Evolutionary conservation across 2,797 vertebrate species (phyloP).

Genomic region (Argentina silus): DNA sequence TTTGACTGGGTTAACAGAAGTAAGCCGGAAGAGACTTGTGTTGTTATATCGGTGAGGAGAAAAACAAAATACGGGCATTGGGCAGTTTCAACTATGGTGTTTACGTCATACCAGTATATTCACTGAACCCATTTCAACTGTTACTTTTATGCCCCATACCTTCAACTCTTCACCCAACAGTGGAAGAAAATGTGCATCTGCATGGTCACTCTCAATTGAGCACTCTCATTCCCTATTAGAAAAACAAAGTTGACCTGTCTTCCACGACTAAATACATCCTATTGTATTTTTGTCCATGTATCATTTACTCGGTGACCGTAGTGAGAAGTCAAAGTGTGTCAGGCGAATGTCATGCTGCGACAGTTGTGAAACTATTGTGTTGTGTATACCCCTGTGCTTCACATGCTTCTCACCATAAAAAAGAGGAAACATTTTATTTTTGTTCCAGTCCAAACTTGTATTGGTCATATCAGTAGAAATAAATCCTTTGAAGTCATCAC

Average conservation of each 20-base stretch:
- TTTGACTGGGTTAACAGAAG: no score
- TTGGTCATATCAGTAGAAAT: background rate
- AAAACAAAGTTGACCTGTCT: background rate
- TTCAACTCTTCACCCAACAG: background rate
- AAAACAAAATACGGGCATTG: no score
- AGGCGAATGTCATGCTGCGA: background rate
- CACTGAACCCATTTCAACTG: background rate
- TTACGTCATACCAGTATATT: background rate
- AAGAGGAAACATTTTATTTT: background rate
- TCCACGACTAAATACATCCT: background rate
- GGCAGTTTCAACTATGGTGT: background rate
- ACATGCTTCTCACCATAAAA: background rate
- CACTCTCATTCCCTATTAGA: background rate
- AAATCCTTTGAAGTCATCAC: background rate
- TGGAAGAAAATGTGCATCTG: background rate
- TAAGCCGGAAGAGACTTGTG: no score
- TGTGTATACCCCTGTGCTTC: background rate
- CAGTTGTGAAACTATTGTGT: no score
- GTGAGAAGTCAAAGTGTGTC: background rate
- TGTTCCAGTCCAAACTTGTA: constrained; percentile 1
- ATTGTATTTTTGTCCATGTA: background rate
- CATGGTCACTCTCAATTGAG: background rate
- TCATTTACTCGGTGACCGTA: background rate
- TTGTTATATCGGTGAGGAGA: no score
- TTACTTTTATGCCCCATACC: background rate